Conservation (phyloP, 2,113 vertebrate species). For the Lanius ludovicianus region DNA sequence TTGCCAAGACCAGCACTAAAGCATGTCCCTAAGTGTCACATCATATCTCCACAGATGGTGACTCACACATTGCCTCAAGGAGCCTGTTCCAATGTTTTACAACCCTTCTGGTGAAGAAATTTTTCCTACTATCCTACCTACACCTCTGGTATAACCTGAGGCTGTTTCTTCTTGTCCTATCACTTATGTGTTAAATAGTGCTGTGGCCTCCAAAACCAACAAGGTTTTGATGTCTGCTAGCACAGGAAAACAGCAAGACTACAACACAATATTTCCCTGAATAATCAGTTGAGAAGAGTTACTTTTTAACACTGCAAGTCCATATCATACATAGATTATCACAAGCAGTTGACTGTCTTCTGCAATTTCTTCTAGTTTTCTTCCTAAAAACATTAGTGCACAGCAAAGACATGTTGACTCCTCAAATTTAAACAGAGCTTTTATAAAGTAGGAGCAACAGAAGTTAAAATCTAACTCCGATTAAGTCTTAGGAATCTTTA, state of each 20-base stretch:
- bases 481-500: background rate
- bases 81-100: background rate
- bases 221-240: background rate
- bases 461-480: background rate
- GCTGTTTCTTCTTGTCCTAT: background rate
- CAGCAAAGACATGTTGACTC: background rate
- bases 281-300: background rate
- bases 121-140: background rate
- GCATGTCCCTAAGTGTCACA: background rate
- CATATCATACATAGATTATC: background rate
- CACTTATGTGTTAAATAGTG: background rate
- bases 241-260: background rate
- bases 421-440: background rate
- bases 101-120: background rate
- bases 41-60: background rate
- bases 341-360: background rate
- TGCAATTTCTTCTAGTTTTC: background rate
- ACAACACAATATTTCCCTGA: background rate
- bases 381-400: background rate
- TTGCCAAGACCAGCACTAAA: background rate
- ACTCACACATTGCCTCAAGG: background rate
- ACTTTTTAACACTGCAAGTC: background rate
- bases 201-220: background rate
- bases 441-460: background rate
- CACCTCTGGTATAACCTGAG: background rate